These are phyloP conservation scores for Callionymus lyra DNA, from an alignment of 2,113 vertebrate genomes.

Conservation along the genomic window DNA sequence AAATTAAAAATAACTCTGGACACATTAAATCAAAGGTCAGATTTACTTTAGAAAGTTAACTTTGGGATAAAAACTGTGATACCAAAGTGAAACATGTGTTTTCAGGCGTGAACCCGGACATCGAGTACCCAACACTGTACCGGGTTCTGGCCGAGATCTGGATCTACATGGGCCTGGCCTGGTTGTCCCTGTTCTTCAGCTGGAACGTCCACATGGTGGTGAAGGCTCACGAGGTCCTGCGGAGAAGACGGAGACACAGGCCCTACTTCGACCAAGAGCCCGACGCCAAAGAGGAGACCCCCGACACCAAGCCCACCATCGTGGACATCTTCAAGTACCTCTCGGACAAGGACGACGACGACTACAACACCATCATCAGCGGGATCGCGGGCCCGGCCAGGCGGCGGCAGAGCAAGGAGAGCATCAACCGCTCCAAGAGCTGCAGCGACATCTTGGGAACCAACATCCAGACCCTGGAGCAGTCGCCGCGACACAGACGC, in stretches of 20 bases:
- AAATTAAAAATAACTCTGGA: too few relatives aligned
- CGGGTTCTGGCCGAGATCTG: conserved; percentile 85
- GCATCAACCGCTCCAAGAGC: conserved; percentile 68
- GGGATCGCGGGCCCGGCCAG: conserved; percentile 72
- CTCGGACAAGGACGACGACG: conserved; percentile 82
- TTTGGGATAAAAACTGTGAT: neutral
- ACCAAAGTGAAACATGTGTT: neutral
- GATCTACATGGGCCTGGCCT: conserved; percentile 94
- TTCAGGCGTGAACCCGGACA: conserved; percentile 83
- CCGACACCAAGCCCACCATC: conserved; percentile 39
- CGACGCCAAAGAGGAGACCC: conserved; percentile 12
- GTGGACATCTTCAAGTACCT: conserved; percentile 89
- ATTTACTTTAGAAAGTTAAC: too few relatives aligned
- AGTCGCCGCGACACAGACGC: conserved; percentile 51
- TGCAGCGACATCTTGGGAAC: conserved; percentile 57
- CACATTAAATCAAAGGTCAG: too few relatives aligned
- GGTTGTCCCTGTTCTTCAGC: conserved; percentile 95
- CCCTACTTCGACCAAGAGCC: conserved; percentile 62
- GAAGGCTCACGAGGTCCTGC: conserved; percentile 88
- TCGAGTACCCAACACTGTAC: conserved; percentile 80
- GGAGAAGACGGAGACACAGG: conserved; percentile 79
- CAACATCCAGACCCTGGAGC: conserved; percentile 50
- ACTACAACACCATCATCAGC: conserved; percentile 88
- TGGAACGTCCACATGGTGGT: conserved; percentile 99
- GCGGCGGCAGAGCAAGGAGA: conserved; percentile 29